Percentiles rank a stretch among this genome's conserved stretches.
Conservation (phyloP, 2,113 vertebrate species). For the Cheirogaleus medius region DNA sequence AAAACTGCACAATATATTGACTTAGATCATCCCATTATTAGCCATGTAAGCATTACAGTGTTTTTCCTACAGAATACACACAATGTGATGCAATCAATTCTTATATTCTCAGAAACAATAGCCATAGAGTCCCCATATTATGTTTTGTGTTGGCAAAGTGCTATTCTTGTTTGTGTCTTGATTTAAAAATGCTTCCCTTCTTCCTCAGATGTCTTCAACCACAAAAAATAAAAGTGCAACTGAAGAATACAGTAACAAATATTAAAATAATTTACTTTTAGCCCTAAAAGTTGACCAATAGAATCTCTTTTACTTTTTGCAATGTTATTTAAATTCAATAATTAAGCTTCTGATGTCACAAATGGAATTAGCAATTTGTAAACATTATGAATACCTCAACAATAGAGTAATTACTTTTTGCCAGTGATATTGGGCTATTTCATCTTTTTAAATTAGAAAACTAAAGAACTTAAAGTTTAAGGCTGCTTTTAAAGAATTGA, state of each 20-base stretch:
- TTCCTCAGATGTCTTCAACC: conserved; percentile 32
- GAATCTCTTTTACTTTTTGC: conserved; percentile 61
- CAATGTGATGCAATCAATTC: conserved; percentile 50
- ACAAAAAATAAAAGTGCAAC: background rate
- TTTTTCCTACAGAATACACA: conserved; percentile 28
- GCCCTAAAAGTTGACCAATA: conserved; percentile 9
- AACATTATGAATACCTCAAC: background rate
- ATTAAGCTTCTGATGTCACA: background rate
- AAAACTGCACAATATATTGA: conserved; percentile 39
- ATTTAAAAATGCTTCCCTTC: conserved; percentile 35
- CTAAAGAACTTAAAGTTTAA: conserved; percentile 31
- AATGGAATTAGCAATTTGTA: conserved; percentile 12
- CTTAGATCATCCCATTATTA: conserved; percentile 64
- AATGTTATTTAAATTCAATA: conserved; percentile 54
- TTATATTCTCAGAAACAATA: conserved; percentile 65
- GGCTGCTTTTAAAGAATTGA: background rate
- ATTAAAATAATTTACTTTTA: conserved; percentile 65
- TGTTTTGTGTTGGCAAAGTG: conserved; percentile 11
- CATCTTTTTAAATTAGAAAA: conserved; percentile 39
- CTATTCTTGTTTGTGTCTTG: conserved; percentile 57
- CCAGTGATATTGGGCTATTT: background rate
- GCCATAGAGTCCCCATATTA: background rate
- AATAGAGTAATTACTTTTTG: background rate
- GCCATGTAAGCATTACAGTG: conserved; percentile 52
- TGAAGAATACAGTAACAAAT: conserved; percentile 18